A percentile compares a stretch with the other conserved stretches of the same genome.
Evolutionary conservation across 1,140 invertebrate genomes (phyloP).

Genomic region (Cryptotermes secundus): DNA sequence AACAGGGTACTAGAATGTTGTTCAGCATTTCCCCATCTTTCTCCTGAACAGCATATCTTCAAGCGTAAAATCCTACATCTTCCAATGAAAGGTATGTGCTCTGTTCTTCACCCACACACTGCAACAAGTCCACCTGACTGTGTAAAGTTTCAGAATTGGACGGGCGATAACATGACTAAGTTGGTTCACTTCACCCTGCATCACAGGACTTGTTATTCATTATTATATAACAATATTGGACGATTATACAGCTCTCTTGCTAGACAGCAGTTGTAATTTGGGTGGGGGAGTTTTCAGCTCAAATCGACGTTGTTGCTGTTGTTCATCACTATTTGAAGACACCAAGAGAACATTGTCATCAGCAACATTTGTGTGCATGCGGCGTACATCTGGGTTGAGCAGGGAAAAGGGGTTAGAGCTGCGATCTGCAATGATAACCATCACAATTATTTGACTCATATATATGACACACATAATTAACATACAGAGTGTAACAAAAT

Average conservation of each 20-base stretch:
- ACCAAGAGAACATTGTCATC: constrained; percentile 33
- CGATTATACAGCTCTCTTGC: neutral
- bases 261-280: neutral
- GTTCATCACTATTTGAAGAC: constrained; percentile 24
- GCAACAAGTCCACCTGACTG: neutral
- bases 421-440: constrained; percentile 23
- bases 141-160: neutral
- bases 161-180: neutral
- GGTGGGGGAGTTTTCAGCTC: constrained; percentile 9
- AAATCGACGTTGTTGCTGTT: neutral
- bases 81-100: neutral
- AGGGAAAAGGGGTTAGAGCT: constrained; percentile 31
- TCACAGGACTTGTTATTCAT: neutral
- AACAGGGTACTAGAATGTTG: too few species aligned
- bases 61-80: too few species aligned
- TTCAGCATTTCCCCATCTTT: too few species aligned
- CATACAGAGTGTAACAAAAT: too few species aligned
- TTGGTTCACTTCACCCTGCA: neutral
- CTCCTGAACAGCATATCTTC: too few species aligned
- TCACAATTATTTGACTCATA: too few species aligned
- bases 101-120: neutral
- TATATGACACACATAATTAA: too few species aligned
- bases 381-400: constrained; percentile 29
- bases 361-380: constrained; percentile 21
- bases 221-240: neutral